These are phyloP conservation scores for Leuciscus idus DNA, from an alignment of 2,113 vertebrate genomes.

Conservation along the genomic window DNA sequence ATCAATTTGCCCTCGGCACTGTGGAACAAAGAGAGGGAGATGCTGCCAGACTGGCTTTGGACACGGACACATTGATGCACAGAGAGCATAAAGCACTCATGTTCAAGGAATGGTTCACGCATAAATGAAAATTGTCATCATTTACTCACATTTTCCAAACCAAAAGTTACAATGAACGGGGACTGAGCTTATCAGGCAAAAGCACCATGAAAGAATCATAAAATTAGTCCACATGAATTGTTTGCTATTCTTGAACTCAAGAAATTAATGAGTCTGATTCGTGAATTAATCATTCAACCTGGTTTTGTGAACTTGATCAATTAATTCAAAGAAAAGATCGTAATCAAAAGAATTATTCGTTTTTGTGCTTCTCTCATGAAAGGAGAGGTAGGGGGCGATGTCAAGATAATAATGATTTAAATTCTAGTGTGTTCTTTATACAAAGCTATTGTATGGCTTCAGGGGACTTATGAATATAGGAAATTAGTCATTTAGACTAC, in stretches of 20 bases:
- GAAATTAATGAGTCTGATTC: too few relatives aligned
- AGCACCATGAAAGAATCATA: background rate
- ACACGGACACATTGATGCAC: conserved; percentile 59
- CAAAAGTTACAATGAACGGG: background rate
- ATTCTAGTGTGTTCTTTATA: too few relatives aligned
- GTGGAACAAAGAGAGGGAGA: conserved; percentile 85
- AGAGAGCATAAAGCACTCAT: conserved; percentile 41
- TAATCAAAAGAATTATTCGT: too few relatives aligned
- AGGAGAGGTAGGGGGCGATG: too few relatives aligned
- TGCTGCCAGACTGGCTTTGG: conserved; percentile 73
- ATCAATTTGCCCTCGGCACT: conserved; percentile 96
- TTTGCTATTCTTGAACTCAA: background rate
- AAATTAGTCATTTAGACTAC: background rate
- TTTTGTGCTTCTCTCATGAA: too few relatives aligned
- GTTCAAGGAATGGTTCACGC: conserved; percentile 2
- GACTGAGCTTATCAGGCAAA: background rate
- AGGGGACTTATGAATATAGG: background rate
- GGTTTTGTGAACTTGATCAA: too few relatives aligned
- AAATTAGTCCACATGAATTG: background rate
- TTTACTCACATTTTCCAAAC: background rate
- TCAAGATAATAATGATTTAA: too few relatives aligned
- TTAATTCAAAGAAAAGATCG: too few relatives aligned
- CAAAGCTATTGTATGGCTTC: background rate
- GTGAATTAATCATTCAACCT: too few relatives aligned
- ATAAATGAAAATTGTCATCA: background rate